These are phyloP conservation scores for Coelopa frigida DNA, from an alignment of 1,140 invertebrate species.

Conservation along the genomic window DNA sequence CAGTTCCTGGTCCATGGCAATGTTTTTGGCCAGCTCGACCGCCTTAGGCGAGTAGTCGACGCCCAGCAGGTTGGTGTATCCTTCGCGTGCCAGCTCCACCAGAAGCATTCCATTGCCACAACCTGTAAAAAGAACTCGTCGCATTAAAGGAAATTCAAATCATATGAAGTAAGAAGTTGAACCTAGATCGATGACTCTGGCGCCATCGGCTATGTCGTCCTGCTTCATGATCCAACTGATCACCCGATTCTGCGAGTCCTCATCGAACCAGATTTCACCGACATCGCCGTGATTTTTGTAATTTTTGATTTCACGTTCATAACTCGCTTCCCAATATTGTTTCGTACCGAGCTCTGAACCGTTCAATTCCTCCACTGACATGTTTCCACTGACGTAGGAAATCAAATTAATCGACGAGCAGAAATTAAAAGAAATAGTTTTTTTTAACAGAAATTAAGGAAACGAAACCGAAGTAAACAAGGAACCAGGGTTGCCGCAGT, in stretches of 20 bases:
- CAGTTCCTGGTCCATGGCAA: constrained; percentile 52
- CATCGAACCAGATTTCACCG: constrained; percentile 91
- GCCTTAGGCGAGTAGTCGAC: constrained; percentile 80
- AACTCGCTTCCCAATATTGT: constrained; percentile 78
- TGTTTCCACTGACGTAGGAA: not conserved
- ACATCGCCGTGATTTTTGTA: constrained; percentile 77
- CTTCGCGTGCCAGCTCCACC: constrained; percentile 65
- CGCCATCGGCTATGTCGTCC: constrained; percentile 40
- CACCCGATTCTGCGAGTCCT: constrained; percentile 67
- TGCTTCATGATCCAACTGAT: constrained; percentile 57
- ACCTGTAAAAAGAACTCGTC: constrained; percentile 48
- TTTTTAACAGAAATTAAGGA: too few relatives aligned
- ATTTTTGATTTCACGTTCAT: constrained; percentile 72
- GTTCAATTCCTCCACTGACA: constrained; percentile 51
- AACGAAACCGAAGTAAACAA: too few relatives aligned
- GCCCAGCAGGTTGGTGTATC: constrained; percentile 67
- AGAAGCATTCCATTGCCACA: constrained; percentile 88
- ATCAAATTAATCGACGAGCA: too few relatives aligned
- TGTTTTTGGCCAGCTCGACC: constrained; percentile 61
- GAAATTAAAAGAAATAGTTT: too few relatives aligned
- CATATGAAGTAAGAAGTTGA: constrained; percentile 26
- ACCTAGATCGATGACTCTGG: constrained; percentile 60
- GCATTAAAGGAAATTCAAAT: not conserved
- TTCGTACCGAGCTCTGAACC: constrained; percentile 72
- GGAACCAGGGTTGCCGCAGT: too few relatives aligned